Evolutionary conservation across 2,888 invertebrate genomes (phyloP), one percentile per base, ranked within the genome.

Genomic region (Phymatocera aterrima): DNA sequence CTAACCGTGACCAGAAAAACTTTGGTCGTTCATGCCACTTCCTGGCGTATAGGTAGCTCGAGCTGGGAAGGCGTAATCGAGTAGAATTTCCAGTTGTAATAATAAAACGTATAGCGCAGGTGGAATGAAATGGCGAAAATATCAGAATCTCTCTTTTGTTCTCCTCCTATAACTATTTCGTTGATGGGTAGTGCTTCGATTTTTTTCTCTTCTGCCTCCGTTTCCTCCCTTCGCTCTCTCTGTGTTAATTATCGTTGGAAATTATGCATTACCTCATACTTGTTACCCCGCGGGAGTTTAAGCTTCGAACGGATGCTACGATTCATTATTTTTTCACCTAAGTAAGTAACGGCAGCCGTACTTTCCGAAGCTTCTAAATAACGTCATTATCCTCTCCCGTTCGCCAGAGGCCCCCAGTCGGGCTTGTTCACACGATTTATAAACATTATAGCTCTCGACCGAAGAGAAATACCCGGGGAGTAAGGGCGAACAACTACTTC

Each of bases 371-470:
- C 37, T 78, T 78, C 78, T 78, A 78, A 78, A 78, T 78, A 78
- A 74, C 78, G 57, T 60, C 78, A 74, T 78, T 78, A 78, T 78
- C 78, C 60, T 57, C 34, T n/a, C n/a, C 8, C 43, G 21, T 37
- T 46, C 37, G 18, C 24, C 18, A 31, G 43, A 37, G 40, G 70
- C 28, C 31, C 48, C 43, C 60, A 75, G 75, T 75, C 60, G 57
- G 68, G 46, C 54, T 43, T 46, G 78, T 78, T 78, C 78, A 74
- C 78, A 78, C 78, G 78, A 78, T 78, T 78, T 78, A 74, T 78
- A 78, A 78, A 78, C 78, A 78, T n/a, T n/a, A n/a, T 74, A 43
- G 78, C 70, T 37, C 68, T 78, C 15, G 43, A 15, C 12, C 8
- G 18, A 40, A 72, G 48, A 18, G 74, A 78, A 70, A 78, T 60